Conservation (phyloP, 1,140 invertebrate genomes). For the Papilio glaucus region DNA sequence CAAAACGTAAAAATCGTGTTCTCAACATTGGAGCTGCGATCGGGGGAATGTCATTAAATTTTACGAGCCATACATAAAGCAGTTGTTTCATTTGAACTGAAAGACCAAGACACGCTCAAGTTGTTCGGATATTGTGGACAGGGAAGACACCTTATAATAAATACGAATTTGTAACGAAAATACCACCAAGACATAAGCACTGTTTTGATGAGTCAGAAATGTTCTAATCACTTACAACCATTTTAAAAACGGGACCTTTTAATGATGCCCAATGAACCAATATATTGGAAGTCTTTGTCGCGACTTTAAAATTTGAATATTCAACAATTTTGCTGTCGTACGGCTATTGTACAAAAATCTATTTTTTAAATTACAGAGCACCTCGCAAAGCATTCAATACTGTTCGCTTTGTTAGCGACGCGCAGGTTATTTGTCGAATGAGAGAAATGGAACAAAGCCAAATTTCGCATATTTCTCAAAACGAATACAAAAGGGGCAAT, state of each 20-base stretch:
- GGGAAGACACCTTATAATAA: not conserved
- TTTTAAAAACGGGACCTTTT: no score
- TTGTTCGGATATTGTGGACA: not conserved
- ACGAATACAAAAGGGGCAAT: constrained; percentile 31
- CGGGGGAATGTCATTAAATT: constrained; percentile 73
- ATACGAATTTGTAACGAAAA: no score
- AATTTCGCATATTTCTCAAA: constrained; percentile 28
- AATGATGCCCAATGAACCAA: no score
- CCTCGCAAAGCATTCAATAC: not conserved
- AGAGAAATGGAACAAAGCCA: constrained; percentile 37
- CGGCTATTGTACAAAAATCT: not conserved
- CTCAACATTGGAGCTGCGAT: constrained; percentile 54
- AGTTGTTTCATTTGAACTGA: constrained; percentile 25
- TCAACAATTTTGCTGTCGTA: no score
- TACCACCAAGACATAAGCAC: no score
- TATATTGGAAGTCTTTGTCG: no score
- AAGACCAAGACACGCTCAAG: not conserved
- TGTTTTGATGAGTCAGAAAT: no score
- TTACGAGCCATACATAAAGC: constrained; percentile 67
- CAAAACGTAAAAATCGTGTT: constrained; percentile 66
- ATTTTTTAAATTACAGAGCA: not conserved
- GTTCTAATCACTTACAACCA: no score
- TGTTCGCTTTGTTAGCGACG: constrained; percentile 18
- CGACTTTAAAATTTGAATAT: no score
- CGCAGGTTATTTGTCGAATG: constrained; percentile 22